Evolutionary conservation across 2,113 vertebrate species (phyloP), one percentile per base, ranked within the genome.

Genomic region (Zosterops japonicus): DNA sequence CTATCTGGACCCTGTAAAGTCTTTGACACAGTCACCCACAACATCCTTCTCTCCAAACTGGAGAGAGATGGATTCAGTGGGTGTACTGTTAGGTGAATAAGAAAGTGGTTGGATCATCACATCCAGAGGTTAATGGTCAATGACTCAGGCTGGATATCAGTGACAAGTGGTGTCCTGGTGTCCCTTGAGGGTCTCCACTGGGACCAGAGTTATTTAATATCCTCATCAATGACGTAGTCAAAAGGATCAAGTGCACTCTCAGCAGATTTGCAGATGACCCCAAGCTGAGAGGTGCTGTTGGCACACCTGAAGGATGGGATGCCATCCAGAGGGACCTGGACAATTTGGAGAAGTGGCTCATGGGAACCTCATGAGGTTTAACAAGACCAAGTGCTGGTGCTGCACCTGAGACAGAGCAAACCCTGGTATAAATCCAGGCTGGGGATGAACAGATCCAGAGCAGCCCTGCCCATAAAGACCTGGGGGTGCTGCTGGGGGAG

Each of bases 181-280:
- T 31, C 31, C 21, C 22, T 19, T 19, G 7, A 6, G 5, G 9
- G 11, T 72, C 17, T 22, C 1, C 50, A 27, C 8, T 11, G 25
- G 17, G 21, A 64, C 11, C 25, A 49, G 31, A 19, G 12, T 50
- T 64, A 50, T 50, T 64, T 8, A 31, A 15, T 36, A 12, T 15
- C 31, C 27, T 72, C 25, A 33, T 44, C 2, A 65, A 8, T 33
- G 14, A 18, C 18, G 27, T 3, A 33, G 8, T 49, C 20, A 47
- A 50, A 36, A 25, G 31, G 21, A 7, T 12, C 0, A 0, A 80
- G 3, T 23, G 14, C 31, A 57, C 31, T 25, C 11, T 36, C 22
- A 33, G 35, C 31, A 57, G 39, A 12, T 57, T 27, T 33, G 17
- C 9, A 65, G 35, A 3, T 71, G 42, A 35, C 11, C 12, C 27